phyloP scores from a whole-genome alignment of 2,797 vertebrate genomes.

The Syngnathus acus region DNA sequence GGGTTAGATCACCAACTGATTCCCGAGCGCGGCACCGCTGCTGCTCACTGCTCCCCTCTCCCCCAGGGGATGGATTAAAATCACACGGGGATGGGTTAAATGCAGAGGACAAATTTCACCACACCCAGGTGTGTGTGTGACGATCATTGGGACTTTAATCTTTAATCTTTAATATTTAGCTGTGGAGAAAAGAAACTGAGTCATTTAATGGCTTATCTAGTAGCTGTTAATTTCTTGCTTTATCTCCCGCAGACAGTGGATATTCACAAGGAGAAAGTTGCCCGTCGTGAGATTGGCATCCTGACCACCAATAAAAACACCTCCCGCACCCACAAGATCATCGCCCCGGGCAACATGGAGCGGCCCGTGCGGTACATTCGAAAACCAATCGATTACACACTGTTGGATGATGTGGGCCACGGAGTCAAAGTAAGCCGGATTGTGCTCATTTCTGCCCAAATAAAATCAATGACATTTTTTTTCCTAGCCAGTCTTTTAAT shows the following conservation, averaged over 20 bases:
- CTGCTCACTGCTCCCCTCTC: too few relatives aligned
- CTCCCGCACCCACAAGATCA: constrained; percentile 97
- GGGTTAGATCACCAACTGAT: too few relatives aligned
- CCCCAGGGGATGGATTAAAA: too few relatives aligned
- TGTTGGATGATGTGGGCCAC: constrained; percentile 97
- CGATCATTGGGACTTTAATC: too few relatives aligned
- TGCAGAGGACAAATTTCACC: too few relatives aligned
- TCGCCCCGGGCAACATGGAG: constrained; percentile 96
- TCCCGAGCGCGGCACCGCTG: too few relatives aligned
- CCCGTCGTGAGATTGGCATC: constrained; percentile 96
- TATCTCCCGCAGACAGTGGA: constrained; percentile 85
- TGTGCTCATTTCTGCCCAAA: too few relatives aligned
- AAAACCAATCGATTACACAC: constrained; percentile 97
- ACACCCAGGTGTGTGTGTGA: too few relatives aligned
- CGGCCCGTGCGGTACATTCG: constrained; percentile 97
- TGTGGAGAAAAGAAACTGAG: too few relatives aligned
- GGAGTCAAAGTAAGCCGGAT: constrained; percentile 86
- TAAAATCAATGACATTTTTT: not conserved
- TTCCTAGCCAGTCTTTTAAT: not conserved
- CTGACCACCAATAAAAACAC: constrained; percentile 99
- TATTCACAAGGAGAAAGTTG: constrained; percentile 98
- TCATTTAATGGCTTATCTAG: too few relatives aligned
- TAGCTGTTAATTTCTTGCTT: not conserved
- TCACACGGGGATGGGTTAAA: too few relatives aligned
- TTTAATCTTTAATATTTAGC: too few relatives aligned